Percentiles rank a stretch among this genome's conserved stretches.
Evolutionary conservation across 2,797 vertebrate species (phyloP).

Genomic region (Sebastes vulpes): DNA sequence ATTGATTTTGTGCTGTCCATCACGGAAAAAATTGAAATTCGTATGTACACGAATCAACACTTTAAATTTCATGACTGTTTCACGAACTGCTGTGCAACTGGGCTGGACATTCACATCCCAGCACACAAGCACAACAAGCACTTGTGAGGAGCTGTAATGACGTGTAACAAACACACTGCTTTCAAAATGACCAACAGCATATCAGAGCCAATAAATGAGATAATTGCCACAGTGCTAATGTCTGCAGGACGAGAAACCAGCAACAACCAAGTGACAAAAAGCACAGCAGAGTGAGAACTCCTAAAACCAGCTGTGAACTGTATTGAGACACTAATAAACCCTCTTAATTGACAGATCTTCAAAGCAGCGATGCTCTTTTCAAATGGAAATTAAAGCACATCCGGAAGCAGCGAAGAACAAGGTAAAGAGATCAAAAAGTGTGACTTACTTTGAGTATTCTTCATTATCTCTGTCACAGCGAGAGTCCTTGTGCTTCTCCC

Average conservation of each 20-base stretch:
- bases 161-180: conserved; percentile 3
- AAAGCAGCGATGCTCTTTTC: background rate
- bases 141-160: conserved; percentile 23
- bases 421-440: conserved; percentile 4
- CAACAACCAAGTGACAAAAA: background rate
- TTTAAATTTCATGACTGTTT: too few species aligned
- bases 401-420: background rate
- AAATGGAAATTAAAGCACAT: background rate
- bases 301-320: background rate
- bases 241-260: background rate
- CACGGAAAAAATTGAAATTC: too few species aligned
- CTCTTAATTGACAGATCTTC: background rate
- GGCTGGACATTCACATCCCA: background rate
- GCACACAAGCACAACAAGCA: conserved; percentile 10
- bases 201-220: conserved; percentile 27
- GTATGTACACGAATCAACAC: too few species aligned
- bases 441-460: conserved; percentile 89
- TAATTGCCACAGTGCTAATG: background rate
- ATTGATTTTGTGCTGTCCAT: too few species aligned
- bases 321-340: background rate
- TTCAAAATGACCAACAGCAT: conserved; percentile 24
- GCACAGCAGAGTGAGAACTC: background rate
- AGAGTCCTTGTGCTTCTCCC: conserved; percentile 88
- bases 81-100: too few species aligned
- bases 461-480: conserved; percentile 86